These are phyloP conservation scores for Acrobasis consociella DNA, from an alignment of 2,888 invertebrate species.

Conservation along the genomic window DNA sequence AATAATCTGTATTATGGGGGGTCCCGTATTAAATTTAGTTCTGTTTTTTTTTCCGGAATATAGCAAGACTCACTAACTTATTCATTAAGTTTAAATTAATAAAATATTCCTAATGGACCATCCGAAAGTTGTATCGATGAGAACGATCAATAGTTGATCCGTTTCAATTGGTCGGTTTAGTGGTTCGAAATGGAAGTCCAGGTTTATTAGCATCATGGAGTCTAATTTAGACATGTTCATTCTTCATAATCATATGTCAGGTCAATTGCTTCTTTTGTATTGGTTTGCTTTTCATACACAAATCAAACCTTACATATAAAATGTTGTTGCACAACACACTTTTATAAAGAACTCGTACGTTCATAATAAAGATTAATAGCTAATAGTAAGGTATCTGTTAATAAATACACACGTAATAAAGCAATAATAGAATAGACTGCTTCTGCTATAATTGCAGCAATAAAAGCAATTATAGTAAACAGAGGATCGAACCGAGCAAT, in stretches of 20 bases:
- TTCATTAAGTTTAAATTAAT: too few relatives aligned
- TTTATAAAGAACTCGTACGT: background rate
- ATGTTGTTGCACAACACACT: background rate
- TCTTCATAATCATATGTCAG: background rate
- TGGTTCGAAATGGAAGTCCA: too few relatives aligned
- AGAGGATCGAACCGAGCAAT: slow-evolving; percentile 26
- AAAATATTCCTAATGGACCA: too few relatives aligned
- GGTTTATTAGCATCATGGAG: too few relatives aligned
- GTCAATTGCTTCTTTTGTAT: background rate
- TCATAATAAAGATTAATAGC: background rate
- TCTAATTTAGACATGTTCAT: too few relatives aligned
- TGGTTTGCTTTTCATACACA: background rate
- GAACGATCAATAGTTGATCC: too few relatives aligned
- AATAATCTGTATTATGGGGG: too few relatives aligned
- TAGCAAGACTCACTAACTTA: too few relatives aligned
- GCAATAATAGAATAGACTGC: slow-evolving; percentile 16
- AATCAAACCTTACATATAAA: background rate
- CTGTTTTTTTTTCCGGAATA: too few relatives aligned
- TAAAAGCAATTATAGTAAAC: slow-evolving; percentile 25
- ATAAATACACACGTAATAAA: slow-evolving; percentile 1
- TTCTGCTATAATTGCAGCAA: slow-evolving; percentile 9
- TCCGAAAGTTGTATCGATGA: too few relatives aligned
- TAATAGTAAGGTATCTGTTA: background rate
- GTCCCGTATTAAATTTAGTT: too few relatives aligned
- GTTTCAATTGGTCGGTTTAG: too few relatives aligned